These are phyloP conservation scores for Cyrtonyx montezumae DNA, from an alignment of 2,113 vertebrate species.

Conservation along the genomic window DNA sequence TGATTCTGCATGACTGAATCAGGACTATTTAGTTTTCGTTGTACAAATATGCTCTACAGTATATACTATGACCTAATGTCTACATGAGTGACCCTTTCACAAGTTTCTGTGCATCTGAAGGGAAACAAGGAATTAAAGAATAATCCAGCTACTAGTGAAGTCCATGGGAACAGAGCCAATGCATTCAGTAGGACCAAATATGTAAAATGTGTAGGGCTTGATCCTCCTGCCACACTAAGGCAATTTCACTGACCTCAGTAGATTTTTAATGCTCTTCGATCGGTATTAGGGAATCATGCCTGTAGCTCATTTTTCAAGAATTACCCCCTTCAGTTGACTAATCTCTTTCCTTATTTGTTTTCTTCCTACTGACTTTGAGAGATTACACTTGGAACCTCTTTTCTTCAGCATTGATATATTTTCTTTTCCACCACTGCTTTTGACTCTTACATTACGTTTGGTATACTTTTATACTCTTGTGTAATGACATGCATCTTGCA, in stretches of 20 bases:
- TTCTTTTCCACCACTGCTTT: background rate
- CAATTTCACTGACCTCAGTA: slow-evolving; percentile 3
- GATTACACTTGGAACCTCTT: background rate
- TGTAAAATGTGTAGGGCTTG: background rate
- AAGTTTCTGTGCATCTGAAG: slow-evolving; percentile 58
- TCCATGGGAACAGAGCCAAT: slow-evolving; percentile 2
- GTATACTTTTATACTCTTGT: background rate
- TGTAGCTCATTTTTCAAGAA: background rate
- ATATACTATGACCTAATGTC: slow-evolving; percentile 57
- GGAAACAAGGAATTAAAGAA: slow-evolving; percentile 57
- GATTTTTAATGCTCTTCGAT: background rate
- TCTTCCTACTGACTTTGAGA: background rate
- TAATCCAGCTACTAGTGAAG: slow-evolving; percentile 53
- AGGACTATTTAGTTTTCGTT: slow-evolving; percentile 51
- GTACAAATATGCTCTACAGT: slow-evolving; percentile 36
- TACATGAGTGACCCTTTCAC: slow-evolving; percentile 50
- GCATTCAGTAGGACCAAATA: slow-evolving; percentile 1
- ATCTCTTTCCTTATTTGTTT: background rate
- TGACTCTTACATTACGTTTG: background rate
- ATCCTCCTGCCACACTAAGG: background rate
- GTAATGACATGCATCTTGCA: background rate
- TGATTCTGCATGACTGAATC: slow-evolving; percentile 56
- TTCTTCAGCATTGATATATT: background rate
- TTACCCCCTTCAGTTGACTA: background rate
- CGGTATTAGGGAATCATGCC: background rate